A percentile compares a stretch with the other conserved stretches of the same genome.
These are phyloP conservation scores for Cosmorhoe ocellata DNA, from an alignment of 2,888 invertebrate genomes.

Conservation along the genomic window DNA sequence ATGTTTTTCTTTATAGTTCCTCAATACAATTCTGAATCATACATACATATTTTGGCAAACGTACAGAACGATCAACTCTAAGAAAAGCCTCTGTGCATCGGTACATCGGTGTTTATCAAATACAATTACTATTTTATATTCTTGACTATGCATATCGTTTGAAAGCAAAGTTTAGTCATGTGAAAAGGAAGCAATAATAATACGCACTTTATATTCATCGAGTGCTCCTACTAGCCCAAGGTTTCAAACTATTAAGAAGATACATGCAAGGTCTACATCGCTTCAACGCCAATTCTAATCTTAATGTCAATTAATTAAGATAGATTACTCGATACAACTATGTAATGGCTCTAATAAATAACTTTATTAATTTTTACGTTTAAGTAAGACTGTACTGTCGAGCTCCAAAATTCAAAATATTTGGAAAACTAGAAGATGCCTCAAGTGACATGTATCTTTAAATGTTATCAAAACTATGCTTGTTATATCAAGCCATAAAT, in stretches of 20 bases:
- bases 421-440: background rate
- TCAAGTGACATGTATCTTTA: background rate
- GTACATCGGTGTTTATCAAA: background rate
- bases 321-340: too few relatives aligned
- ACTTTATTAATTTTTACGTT: too few relatives aligned
- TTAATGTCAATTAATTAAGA: background rate
- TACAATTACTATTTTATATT: too few relatives aligned
- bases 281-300: background rate
- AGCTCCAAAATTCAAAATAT: background rate
- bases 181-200: slow-evolving; percentile 11
- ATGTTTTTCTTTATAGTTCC: background rate
- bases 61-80: slow-evolving; percentile 8
- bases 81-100: background rate
- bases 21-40: slow-evolving; percentile 2
- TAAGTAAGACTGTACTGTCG: too few relatives aligned
- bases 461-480: slow-evolving; percentile 8
- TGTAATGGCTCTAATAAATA: too few relatives aligned
- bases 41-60: slow-evolving; percentile 21
- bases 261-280: background rate
- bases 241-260: slow-evolving; percentile 13
- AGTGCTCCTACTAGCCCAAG: slow-evolving; percentile 2
- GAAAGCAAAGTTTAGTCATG: background rate
- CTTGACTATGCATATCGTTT: slow-evolving; percentile 1
- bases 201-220: slow-evolving; percentile 14
- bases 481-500: background rate